Evolutionary conservation across 2,888 invertebrate species (phyloP), one percentile per base, ranked within the genome.

Genomic region (Melanostoma mellinum): DNA sequence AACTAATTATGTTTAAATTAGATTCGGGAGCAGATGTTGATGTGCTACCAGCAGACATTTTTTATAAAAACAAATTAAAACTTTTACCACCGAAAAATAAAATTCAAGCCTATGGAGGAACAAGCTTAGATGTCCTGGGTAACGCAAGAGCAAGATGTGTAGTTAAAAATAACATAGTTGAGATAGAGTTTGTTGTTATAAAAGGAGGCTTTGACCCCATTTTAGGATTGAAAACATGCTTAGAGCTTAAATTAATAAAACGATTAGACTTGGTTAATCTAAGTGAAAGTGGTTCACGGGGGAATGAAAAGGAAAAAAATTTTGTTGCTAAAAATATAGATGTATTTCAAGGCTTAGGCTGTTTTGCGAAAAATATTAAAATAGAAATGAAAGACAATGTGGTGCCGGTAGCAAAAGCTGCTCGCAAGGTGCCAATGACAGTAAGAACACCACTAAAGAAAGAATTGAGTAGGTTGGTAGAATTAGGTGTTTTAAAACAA

Each of bases 381-480:
- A 60, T 81, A 8, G 10, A 81, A 50, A 3, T 82, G 4, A 81
- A 72, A 33, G 71, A 71, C 10, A 58, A 78, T 74, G 48, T 30
- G 2, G 58, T n/a, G 35, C 79, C 85, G 4, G 53, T 53, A 8
- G 30, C 61, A 10, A 75, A 52, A 48, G 75, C 58, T 6, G 73
- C 58, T 52, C n/a, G 50, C 35, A 9, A 58, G 42, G 67, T 73
- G 55, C 68, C 10, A 52, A 56, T 44, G 55, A 67, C 38, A 52
- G 38, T 50, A n/a, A 36, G 6, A 74, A 61, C 56, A 35, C 55
- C 9, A 42, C 10, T 20, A 71, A 42, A 42, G 9, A 42, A 42
- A 6, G 42, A 42, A 42, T 42, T 42, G 8, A 8, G 3, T 42
- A 42, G 5, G 32, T 44, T 81, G 30, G 38, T 42, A n/a, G 58